Base-by-base conservation (phyloP, 2,113 vertebrate genomes). In the Gymnogyps californianus region DNA sequence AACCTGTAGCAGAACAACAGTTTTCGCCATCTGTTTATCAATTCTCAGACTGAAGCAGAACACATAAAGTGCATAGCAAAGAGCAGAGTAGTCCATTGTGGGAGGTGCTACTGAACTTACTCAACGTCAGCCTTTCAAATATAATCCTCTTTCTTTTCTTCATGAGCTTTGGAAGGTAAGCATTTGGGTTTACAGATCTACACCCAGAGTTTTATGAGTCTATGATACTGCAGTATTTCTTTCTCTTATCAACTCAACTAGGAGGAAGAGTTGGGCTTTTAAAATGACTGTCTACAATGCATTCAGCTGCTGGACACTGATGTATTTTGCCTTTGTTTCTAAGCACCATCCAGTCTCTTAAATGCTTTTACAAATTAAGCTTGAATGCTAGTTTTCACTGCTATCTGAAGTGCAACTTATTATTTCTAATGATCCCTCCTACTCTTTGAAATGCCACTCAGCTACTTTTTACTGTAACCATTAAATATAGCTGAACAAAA, bases 381-480 rank as follows among this genome's bases (percentile, higher is more conserved):
- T 89, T 87, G 52, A 96, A 94, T 91, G 49, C 47, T 66, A 65
- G 55, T 57, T 91, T 87, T 93, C 49, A 57, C 34, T 5, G 4
- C 28, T 40, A 61, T 91, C 82, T 91, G 58, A 93, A 91, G 36
- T 49, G 46, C 28, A 76, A 65, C 49, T 85, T 90, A 47, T 72
- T 93, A 84, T 93, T 93, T 67, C 87, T 90, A 87, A 91, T 76
- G 81, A 91, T 88, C 38, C 49, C 8, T 91, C 28, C 74, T 94
- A 19, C 34, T 91, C 67, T 96, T 95, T 93, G 96, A 95, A 96
- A 94, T 93, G 87, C 70, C 96, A 95, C 66, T 96, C 86, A 93
- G 31, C 44, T 65, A 75, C 70, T 79, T 77, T 93, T 88, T 87
- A 49, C 24, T 61, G 67, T 47, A 86, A 62, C 67, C 17, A 62